Evolutionary conservation across 2,113 vertebrate species (phyloP).

Genomic region (Stictonetta naevosa): DNA sequence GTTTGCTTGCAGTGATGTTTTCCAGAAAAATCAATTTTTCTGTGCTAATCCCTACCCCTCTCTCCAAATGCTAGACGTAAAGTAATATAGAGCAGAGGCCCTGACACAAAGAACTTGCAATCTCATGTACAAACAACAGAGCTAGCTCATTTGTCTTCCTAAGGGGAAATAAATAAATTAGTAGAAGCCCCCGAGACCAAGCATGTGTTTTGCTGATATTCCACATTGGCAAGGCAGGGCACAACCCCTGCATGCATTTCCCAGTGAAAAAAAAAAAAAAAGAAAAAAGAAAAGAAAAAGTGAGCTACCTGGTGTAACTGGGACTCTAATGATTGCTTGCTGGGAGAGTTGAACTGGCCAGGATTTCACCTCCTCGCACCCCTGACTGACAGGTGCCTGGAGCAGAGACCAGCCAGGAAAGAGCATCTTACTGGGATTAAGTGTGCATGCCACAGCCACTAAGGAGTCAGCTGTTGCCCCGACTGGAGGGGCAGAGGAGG

Average conservation of each 20-base stretch:
- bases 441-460: slow-evolving; percentile 45
- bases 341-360: neutral
- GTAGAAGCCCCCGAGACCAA: neutral
- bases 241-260: neutral
- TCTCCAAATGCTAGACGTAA: slow-evolving; percentile 16
- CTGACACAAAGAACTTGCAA: slow-evolving; percentile 32
- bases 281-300: neutral
- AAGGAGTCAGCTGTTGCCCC: slow-evolving; percentile 50
- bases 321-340: neutral
- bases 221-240: neutral
- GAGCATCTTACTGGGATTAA: slow-evolving; percentile 67
- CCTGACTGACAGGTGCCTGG: slow-evolving; percentile 58
- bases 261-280: neutral
- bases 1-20: neutral
- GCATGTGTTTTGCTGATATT: slow-evolving; percentile 10
- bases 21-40: slow-evolving; percentile 48
- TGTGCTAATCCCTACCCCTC: neutral
- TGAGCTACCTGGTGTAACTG: slow-evolving; percentile 31
- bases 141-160: neutral
- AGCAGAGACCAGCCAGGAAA: slow-evolving; percentile 41
- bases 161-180: slow-evolving; percentile 29
- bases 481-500: slow-evolving; percentile 43
- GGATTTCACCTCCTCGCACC: slow-evolving; percentile 26
- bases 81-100: neutral
- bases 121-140: slow-evolving; percentile 20